Evolutionary conservation across 1,140 invertebrate species (phyloP).

Genomic region (Zaprionus vittiger): DNA sequence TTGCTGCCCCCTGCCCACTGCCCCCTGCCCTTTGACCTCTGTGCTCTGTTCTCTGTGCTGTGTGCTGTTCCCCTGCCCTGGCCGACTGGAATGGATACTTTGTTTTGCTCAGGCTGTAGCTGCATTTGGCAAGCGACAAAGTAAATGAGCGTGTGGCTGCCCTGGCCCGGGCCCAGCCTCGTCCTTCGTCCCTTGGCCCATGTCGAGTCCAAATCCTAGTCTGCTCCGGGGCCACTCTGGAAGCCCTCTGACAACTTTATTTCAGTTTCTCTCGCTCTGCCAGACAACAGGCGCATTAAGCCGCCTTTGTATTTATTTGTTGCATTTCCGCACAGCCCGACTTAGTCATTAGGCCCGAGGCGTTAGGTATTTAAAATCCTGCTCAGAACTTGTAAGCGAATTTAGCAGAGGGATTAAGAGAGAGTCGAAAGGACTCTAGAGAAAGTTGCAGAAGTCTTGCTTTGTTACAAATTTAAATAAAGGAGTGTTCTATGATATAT

Average conservation of each 20-base stretch:
- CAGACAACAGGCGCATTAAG: conserved; percentile 53
- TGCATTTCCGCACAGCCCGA: conserved; percentile 66
- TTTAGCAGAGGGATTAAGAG: conserved; percentile 19
- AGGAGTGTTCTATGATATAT: neutral
- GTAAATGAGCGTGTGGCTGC: conserved; percentile 71
- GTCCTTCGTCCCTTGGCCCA: conserved; percentile 23
- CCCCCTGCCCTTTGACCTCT: neutral
- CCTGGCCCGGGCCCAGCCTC: neutral
- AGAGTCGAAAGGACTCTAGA: neutral
- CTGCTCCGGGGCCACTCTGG: conserved; percentile 29
- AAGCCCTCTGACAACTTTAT: conserved; percentile 73
- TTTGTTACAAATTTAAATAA: neutral
- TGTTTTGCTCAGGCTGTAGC: conserved; percentile 15
- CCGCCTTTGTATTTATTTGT: conserved; percentile 73
- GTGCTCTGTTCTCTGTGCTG: neutral
- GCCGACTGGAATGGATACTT: neutral
- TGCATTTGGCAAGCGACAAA: conserved; percentile 52
- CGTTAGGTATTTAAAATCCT: conserved; percentile 56
- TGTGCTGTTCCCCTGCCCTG: neutral
- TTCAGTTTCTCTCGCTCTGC: conserved; percentile 45
- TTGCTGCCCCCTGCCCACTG: neutral
- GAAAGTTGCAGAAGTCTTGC: neutral
- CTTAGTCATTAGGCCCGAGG: conserved; percentile 68
- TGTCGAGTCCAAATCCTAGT: conserved; percentile 19
- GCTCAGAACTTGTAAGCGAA: conserved; percentile 50